These are phyloP conservation scores for Habroteleia sp. DNA, from an alignment of 2,888 invertebrate species.

Conservation along the genomic window DNA sequence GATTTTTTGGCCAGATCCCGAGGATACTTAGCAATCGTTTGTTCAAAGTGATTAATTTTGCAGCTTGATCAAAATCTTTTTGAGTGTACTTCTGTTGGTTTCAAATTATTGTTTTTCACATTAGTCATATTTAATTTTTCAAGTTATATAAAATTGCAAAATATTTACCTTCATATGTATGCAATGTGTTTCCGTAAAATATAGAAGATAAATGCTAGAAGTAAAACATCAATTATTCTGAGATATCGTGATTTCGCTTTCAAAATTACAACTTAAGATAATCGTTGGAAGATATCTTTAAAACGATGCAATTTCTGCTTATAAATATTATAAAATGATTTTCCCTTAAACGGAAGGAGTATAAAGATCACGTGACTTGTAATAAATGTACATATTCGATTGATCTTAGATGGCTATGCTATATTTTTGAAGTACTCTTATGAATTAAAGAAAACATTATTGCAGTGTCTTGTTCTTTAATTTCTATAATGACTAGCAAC, in stretches of 20 bases:
- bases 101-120: too few species aligned
- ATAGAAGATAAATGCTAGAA: neutral
- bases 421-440: conserved; percentile 1
- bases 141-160: neutral
- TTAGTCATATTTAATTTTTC: too few species aligned
- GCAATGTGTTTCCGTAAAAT: neutral
- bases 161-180: conserved; percentile 7
- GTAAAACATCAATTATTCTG: conserved; percentile 18
- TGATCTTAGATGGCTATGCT: neutral
- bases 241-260: conserved; percentile 17
- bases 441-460: conserved; percentile 5
- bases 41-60: conserved; percentile 15
- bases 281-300: neutral
- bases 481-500: too few species aligned
- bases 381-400: neutral
- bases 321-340: conserved; percentile 17
- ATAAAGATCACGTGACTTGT: neutral
- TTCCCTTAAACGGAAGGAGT: neutral
- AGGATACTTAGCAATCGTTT: neutral
- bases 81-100: conserved; percentile 5
- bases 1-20: conserved; percentile 26
- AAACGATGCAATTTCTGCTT: conserved; percentile 3
- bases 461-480: neutral
- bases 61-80: conserved; percentile 11
- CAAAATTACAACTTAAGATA: neutral